phyloP scores from a whole-genome alignment of 2,888 invertebrate species.

The Neelides folsomi region DNA sequence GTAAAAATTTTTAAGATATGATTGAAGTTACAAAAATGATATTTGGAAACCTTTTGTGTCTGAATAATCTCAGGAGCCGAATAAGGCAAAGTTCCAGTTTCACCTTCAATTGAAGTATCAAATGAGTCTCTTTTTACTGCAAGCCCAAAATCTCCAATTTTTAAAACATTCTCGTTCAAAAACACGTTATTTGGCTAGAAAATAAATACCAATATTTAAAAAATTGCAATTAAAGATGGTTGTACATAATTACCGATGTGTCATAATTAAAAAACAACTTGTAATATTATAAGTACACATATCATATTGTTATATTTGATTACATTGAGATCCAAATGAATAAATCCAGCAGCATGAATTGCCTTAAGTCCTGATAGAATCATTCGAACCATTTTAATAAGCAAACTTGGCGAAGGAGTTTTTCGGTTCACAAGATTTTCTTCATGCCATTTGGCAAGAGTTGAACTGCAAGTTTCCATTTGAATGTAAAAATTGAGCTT shows the following conservation, averaged over 20 bases:
- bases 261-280: background rate
- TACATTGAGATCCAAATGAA: conserved; percentile 17
- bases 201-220: background rate
- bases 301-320: background rate
- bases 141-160: conserved; percentile 13
- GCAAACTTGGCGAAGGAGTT: background rate
- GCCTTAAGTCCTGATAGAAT: conserved; percentile 7
- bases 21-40: background rate
- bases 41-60: conserved; percentile 8
- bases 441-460: conserved; percentile 8
- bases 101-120: background rate
- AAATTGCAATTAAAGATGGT: background rate
- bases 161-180: conserved; percentile 5
- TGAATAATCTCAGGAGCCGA: conserved; percentile 10
- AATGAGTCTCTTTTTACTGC: conserved; percentile 1
- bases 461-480: conserved; percentile 12
- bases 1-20: background rate
- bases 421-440: background rate
- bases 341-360: conserved; percentile 10
- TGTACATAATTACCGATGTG: background rate
- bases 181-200: conserved; percentile 14
- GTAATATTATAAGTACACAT: background rate
- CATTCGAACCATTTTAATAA: conserved; percentile 2
- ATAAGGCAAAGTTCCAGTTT: conserved; percentile 10
- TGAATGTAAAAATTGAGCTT: conserved; percentile 9